Percentiles rank a stretch among this genome's conserved stretches.
These are phyloP conservation scores for Astyanax mexicanus DNA, from an alignment of 2,797 vertebrate genomes.

Conservation along the genomic window DNA sequence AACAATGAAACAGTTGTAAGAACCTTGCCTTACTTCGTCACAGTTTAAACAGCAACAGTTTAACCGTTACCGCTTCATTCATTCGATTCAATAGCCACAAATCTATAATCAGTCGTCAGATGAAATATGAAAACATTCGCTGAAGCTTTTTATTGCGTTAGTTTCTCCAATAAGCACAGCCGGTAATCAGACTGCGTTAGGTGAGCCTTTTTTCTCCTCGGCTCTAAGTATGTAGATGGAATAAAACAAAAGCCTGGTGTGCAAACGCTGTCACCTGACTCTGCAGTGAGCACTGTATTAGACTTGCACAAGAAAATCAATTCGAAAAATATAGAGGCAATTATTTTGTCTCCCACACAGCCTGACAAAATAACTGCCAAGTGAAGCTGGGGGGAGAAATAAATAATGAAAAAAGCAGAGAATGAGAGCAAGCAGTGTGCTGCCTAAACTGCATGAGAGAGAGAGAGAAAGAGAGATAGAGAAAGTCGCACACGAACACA, in stretches of 20 bases:
- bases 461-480: conserved; percentile 32
- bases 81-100: conserved; percentile 3
- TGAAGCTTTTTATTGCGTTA: conserved; percentile 27
- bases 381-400: conserved; percentile 56
- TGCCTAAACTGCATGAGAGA: conserved; percentile 29
- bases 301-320: conserved; percentile 77
- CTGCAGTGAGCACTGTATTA: conserved; percentile 77
- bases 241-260: conserved; percentile 46
- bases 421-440: conserved; percentile 46
- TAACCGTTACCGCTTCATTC: conserved; percentile 6
- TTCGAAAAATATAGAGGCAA: conserved; percentile 84
- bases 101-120: conserved; percentile 11
- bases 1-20: not conserved
- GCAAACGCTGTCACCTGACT: conserved; percentile 68
- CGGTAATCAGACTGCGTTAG: conserved; percentile 41
- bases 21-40: no score
- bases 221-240: conserved; percentile 36
- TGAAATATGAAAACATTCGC: conserved; percentile 10
- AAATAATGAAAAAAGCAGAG: conserved; percentile 54
- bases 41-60: not conserved
- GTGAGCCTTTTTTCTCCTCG: conserved; percentile 22
- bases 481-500: conserved; percentile 32
- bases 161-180: conserved; percentile 21
- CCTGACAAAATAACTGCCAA: conserved; percentile 78
- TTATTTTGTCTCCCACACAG: conserved; percentile 81